Percentiles rank a stretch among this genome's conserved stretches.
Evolutionary conservation across 2,797 vertebrate species (phyloP).

Genomic region (Acanthurus lineatus): DNA sequence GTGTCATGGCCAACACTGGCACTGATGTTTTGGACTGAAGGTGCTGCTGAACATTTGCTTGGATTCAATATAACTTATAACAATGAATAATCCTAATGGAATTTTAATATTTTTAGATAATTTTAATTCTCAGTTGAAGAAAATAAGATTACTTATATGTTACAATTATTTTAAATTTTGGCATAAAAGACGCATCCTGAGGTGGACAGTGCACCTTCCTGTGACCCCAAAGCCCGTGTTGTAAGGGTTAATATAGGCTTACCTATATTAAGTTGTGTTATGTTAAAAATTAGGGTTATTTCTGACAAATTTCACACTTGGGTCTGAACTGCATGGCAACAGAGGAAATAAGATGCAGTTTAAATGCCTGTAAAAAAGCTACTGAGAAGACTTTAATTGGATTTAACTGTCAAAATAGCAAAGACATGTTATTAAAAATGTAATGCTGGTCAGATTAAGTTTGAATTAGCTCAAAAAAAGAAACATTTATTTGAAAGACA

Average conservation of each 20-base stretch:
- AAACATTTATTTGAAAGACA: no score
- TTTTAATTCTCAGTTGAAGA: not conserved
- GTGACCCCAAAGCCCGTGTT: not conserved
- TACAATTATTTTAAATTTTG: not conserved
- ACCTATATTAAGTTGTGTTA: no score
- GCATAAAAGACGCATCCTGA: not conserved
- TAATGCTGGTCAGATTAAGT: no score
- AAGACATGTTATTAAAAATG: not conserved
- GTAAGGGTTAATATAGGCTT: not conserved
- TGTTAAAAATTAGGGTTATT: no score
- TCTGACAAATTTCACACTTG: no score
- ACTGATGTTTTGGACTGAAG: slow-evolving; percentile 10
- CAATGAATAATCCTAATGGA: not conserved
- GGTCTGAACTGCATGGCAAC: not conserved
- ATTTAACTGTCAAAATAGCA: not conserved
- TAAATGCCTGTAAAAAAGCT: not conserved
- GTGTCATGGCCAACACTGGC: not conserved
- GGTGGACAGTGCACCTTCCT: not conserved
- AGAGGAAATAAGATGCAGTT: not conserved
- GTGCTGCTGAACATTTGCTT: slow-evolving; percentile 11
- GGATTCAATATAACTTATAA: not conserved
- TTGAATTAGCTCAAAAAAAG: no score
- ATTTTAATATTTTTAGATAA: no score
- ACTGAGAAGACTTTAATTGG: not conserved
- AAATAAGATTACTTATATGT: not conserved